Percentiles rank a stretch among this genome's conserved stretches.
Conservation (phyloP, 2,888 invertebrate species). For the Eupithecia subumbrata region DNA sequence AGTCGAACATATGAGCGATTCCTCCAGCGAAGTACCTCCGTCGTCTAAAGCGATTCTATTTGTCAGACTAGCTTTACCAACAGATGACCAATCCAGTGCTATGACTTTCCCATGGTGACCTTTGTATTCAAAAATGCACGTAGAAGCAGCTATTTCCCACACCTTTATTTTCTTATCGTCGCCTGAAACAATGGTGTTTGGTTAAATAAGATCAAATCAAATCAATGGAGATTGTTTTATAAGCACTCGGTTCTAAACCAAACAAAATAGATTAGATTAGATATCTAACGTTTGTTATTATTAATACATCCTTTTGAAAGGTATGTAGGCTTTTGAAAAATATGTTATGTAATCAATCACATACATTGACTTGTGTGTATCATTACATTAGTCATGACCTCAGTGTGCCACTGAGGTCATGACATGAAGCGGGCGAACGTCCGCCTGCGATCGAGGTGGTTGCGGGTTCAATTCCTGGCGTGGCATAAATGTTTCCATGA, state of each 20-base stretch:
- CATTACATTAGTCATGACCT: too few species aligned
- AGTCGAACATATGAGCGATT: constrained; percentile 86
- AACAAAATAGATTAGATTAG: neutral
- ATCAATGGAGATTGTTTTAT: neutral
- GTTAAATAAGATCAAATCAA: neutral
- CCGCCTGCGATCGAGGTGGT: neutral
- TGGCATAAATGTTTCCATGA: neutral
- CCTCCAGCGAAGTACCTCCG: constrained; percentile 61
- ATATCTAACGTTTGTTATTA: neutral
- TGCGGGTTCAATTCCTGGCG: neutral
- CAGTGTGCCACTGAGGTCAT: too few species aligned
- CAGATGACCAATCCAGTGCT: constrained; percentile 85
- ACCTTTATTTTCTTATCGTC: constrained; percentile 88
- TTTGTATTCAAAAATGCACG: constrained; percentile 85
- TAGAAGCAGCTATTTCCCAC: constrained; percentile 89
- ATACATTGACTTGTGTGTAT: too few species aligned
- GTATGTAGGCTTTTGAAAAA: neutral
- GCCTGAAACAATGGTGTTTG: constrained; percentile 65
- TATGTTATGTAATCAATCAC: too few species aligned
- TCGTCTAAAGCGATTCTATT: constrained; percentile 64
- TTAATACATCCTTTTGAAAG: neutral
- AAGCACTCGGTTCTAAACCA: neutral
- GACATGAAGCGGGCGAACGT: constrained; percentile 88
- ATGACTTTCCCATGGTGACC: constrained; percentile 86
- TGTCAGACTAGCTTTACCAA: constrained; percentile 69